These are phyloP conservation scores for Chouioia cunea DNA, from an alignment of 2,888 invertebrate genomes.

Conservation along the genomic window DNA sequence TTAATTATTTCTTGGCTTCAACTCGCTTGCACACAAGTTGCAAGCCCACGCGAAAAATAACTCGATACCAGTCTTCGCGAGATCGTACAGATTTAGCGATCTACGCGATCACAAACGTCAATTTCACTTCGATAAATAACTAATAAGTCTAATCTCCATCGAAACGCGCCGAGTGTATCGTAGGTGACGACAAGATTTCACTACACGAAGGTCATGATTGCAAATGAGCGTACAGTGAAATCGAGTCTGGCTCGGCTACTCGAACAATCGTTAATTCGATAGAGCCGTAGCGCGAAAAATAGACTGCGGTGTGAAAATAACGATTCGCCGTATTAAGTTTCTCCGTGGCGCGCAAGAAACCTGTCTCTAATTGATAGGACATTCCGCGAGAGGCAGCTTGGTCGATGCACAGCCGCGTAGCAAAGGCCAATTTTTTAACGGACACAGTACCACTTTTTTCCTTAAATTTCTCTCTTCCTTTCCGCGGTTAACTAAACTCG, in stretches of 20 bases:
- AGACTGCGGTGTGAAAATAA: slow-evolving; percentile 41
- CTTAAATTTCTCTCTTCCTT: slow-evolving; percentile 1
- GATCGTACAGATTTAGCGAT: too few relatives aligned
- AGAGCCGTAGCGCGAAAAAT: slow-evolving; percentile 27
- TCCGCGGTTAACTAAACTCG: background rate
- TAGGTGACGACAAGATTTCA: slow-evolving; percentile 44
- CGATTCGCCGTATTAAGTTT: slow-evolving; percentile 40
- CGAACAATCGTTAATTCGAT: slow-evolving; percentile 52
- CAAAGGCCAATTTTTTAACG: slow-evolving; percentile 58
- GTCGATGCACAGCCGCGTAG: background rate
- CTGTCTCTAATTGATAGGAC: slow-evolving; percentile 68
- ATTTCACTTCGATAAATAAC: slow-evolving; percentile 42
- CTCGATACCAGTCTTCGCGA: too few relatives aligned
- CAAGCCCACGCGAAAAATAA: too few relatives aligned
- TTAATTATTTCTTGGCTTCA: too few relatives aligned
- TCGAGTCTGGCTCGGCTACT: slow-evolving; percentile 45
- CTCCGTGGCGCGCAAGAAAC: slow-evolving; percentile 54
- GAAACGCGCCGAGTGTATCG: slow-evolving; percentile 39
- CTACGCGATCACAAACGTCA: too few relatives aligned
- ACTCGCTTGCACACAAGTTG: too few relatives aligned
- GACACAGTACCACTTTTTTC: slow-evolving; percentile 38
- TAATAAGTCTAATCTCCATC: slow-evolving; percentile 45
- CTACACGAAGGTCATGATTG: slow-evolving; percentile 41
- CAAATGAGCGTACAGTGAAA: slow-evolving; percentile 50
- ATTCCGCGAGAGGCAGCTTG: slow-evolving; percentile 57